Base-by-base conservation (phyloP, 2,797 vertebrate species). In the Eleutherodactylus coqui region DNA sequence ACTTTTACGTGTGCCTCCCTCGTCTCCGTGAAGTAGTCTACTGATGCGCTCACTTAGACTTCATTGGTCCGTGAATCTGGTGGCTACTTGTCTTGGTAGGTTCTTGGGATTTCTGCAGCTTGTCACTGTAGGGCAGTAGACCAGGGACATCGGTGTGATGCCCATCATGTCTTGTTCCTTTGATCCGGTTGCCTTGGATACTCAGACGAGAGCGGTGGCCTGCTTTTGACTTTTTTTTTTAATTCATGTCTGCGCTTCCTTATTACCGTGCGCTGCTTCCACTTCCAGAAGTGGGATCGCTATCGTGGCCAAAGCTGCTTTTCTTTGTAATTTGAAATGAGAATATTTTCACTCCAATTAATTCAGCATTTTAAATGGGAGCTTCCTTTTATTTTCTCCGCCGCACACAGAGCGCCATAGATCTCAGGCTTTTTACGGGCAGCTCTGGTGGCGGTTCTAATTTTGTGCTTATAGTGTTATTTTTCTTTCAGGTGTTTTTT, bases 131-230 rank as follows among this genome's bases (percentile, higher is more conserved):
- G 29, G 29, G 13, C 34, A 69, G 8, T 7, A 69, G 32, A 69
- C 17, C 64, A 21, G 64, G 7, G 27, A 69, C n/a, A 5, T 21
- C 41, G 27, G 60, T 64, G 43, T 69, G 19, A 60, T 55, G 32
- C 34, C 64, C 19, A 41, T 70, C 36, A 4, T 8, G 49, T 79
- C 47, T 16, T 34, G 43, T 58, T 83, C 55, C 17, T 73, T 83
- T 55, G 34, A 73, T 79, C 75, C 32, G 19, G 83, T 85, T 85
- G 47, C 83, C 83, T 29, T 79, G 75, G 83, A 70, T 79, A 85
- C 83, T 69, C 10, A 3, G 47, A 55, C 41, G n/a, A 1, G 58
- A 69, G 32, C 43, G 1, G 21, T 29, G 38, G 8, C 67, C 45
- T 70, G 70, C 75, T 79, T 85, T 51, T 78, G 45, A 70, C n/a